These are phyloP conservation scores for Metacarcinus magister DNA, from an alignment of 2,888 invertebrate species.

Conservation along the genomic window DNA sequence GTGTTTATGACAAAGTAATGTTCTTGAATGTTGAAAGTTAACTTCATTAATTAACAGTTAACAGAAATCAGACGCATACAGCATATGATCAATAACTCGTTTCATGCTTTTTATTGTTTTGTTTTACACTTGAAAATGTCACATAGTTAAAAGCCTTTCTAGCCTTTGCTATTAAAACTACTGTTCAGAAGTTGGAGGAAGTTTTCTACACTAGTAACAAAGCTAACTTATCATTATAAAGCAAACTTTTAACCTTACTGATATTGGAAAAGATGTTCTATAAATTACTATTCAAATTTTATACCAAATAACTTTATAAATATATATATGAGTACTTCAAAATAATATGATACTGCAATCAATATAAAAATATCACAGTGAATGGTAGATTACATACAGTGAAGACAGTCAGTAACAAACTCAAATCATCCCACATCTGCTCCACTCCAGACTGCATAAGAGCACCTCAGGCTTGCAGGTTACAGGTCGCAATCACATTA, in stretches of 20 bases:
- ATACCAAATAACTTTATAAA: neutral
- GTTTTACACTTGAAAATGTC: neutral
- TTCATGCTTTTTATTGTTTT: too few species aligned
- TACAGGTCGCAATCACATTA: neutral
- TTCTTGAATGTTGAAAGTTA: too few species aligned
- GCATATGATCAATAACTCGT: too few species aligned
- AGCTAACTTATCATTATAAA: neutral
- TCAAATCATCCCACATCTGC: neutral
- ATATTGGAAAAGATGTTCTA: neutral
- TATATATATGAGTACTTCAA: neutral
- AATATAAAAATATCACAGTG: conserved; percentile 52
- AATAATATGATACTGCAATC: neutral
- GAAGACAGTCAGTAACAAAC: neutral
- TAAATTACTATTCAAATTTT: neutral
- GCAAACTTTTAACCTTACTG: neutral
- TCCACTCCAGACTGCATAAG: neutral
- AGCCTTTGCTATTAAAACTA: neutral
- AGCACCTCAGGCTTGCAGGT: neutral
- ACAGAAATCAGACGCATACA: too few species aligned
- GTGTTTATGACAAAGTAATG: too few species aligned
- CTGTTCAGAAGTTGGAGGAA: neutral
- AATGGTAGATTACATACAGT: conserved; percentile 14
- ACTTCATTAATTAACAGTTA: too few species aligned
- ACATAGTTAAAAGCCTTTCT: neutral
- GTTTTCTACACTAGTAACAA: neutral